phyloP scores from a whole-genome alignment of 1,140 invertebrate species.

The Mercenaria mercenaria region DNA sequence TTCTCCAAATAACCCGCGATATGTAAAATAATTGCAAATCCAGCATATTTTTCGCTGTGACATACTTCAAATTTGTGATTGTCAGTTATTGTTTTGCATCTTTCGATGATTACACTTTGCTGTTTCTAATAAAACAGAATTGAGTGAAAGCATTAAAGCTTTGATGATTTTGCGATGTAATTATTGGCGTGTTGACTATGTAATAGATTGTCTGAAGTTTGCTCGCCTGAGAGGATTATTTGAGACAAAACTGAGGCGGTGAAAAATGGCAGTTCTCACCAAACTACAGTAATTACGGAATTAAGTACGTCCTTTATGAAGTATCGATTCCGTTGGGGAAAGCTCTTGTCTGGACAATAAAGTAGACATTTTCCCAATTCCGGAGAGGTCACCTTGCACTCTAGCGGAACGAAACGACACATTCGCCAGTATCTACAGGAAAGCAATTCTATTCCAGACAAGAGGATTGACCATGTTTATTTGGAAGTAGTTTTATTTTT shows the following conservation, averaged over 20 bases:
- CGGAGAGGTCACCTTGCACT: constrained; percentile 12
- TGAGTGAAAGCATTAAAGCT: background rate
- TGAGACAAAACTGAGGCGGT: constrained; percentile 1
- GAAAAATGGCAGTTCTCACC: constrained; percentile 31
- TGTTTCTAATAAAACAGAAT: too few species aligned
- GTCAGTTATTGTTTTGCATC: too few species aligned
- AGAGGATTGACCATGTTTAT: too few species aligned
- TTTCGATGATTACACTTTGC: too few species aligned
- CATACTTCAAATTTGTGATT: too few species aligned
- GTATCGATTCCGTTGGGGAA: background rate
- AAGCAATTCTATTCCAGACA: too few species aligned
- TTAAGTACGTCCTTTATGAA: constrained; percentile 18
- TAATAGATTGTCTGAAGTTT: background rate
- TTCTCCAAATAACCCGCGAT: too few species aligned
- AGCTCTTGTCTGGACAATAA: constrained; percentile 30
- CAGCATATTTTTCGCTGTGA: too few species aligned
- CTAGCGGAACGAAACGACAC: too few species aligned
- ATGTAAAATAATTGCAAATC: too few species aligned
- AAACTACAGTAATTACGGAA: constrained; percentile 26
- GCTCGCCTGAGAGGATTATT: constrained; percentile 5
- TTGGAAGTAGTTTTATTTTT: too few species aligned
- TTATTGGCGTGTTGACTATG: background rate
- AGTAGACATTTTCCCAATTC: background rate
- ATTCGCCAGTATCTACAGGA: too few species aligned
- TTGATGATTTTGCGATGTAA: background rate